A percentile compares a stretch with the other conserved stretches of the same genome.
These are phyloP conservation scores for Cheilosia variabilis DNA, from an alignment of 2,888 invertebrate species.

Conservation along the genomic window DNA sequence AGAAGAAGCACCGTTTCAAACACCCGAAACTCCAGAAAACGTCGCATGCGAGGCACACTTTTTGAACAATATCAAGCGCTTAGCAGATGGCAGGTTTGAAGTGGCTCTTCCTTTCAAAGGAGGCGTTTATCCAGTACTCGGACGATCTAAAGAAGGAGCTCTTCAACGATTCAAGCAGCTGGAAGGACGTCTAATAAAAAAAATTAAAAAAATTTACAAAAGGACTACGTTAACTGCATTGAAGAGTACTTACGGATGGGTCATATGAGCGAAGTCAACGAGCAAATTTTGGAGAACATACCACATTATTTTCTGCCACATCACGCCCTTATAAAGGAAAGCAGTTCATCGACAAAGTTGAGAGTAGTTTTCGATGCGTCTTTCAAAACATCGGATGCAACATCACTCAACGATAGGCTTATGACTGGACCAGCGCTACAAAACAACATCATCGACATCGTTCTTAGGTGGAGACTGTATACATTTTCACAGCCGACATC, in stretches of 20 bases:
- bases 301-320: constrained; percentile 25
- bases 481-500: constrained; percentile 76
- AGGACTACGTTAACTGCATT: constrained; percentile 13
- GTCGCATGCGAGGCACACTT: constrained; percentile 35
- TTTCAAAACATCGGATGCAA: constrained; percentile 44
- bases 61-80: neutral
- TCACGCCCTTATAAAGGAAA: constrained; percentile 30
- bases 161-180: constrained; percentile 5
- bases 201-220: neutral
- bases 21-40: constrained; percentile 26
- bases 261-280: constrained; percentile 27
- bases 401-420: constrained; percentile 74
- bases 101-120: constrained; percentile 49
- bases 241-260: constrained; percentile 19
- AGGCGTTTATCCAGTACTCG: constrained; percentile 8
- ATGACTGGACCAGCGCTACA: constrained; percentile 35
- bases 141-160: constrained; percentile 32
- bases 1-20: neutral
- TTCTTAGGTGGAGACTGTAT: constrained; percentile 18
- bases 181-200: constrained; percentile 4
- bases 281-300: neutral
- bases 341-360: constrained; percentile 37
- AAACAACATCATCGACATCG: neutral
- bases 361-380: constrained; percentile 64
- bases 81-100: constrained; percentile 6